A percentile compares a stretch with the other conserved stretches of the same genome.
phyloP scores from a whole-genome alignment of 2,113 vertebrate species.

The Megatriorchis doriae region DNA sequence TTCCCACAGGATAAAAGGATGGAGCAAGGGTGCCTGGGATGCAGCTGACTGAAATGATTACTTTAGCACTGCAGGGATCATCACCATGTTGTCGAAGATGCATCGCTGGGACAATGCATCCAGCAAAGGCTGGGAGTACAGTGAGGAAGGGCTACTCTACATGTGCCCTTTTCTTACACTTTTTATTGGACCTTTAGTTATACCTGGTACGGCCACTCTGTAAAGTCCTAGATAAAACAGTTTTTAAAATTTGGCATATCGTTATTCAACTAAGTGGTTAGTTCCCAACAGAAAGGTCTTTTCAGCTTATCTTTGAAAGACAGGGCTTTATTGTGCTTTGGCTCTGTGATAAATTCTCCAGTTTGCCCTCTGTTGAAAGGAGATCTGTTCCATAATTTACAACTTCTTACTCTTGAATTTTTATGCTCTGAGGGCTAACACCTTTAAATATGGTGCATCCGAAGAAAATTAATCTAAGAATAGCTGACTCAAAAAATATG shows the following conservation, averaged over 20 bases:
- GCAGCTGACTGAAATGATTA: background rate
- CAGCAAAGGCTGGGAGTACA: background rate
- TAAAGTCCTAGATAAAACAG: background rate
- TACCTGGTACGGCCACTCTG: background rate
- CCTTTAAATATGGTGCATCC: background rate
- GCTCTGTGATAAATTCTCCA: conserved; percentile 12
- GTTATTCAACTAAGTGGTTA: background rate
- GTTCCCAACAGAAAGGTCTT: background rate
- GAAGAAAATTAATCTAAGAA: conserved; percentile 1
- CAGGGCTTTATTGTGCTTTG: background rate
- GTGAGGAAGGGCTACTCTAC: background rate
- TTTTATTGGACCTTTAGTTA: background rate
- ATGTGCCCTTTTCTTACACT: background rate
- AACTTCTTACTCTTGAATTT: background rate
- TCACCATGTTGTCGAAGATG: background rate
- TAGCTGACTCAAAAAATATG: background rate
- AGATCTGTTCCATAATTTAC: conserved; percentile 14
- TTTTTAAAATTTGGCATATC: background rate
- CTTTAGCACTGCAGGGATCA: background rate
- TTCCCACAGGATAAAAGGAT: conserved; percentile 18
- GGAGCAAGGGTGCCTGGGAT: background rate
- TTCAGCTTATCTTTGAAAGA: conserved; percentile 19
- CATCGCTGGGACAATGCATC: accelerated
- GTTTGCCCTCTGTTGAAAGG: conserved; percentile 2
- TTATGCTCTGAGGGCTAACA: background rate